Base-by-base conservation (phyloP, 2,113 vertebrate genomes). In the Excalfactoria chinensis region DNA sequence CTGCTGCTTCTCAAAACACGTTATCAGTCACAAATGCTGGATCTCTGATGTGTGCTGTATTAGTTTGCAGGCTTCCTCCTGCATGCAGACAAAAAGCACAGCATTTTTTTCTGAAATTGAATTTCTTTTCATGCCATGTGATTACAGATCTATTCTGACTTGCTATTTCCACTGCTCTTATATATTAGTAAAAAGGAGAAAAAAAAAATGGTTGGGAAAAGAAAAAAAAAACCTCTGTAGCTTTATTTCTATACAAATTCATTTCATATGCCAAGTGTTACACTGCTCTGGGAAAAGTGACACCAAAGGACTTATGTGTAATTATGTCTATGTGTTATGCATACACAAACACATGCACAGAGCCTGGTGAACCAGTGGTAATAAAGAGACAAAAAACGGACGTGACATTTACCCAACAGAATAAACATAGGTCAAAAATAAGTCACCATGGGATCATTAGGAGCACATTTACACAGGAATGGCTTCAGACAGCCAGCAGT, bases 241-340 rank as follows among this genome's bases (percentile, higher is more conserved):
- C 49, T 76, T 79, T 91, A 79, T 89, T 93, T 88, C 94, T 96
- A 81, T 58, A 86, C 81, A 88, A 78, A 84, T 40, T 56, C n/a
- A 66, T 96, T 96, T 97, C 16, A 74, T 88, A 96, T 93, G 70
- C 23, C 2, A 94, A 91, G 67, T 75, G 62, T 84, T 78, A 53
- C 69, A 41, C 73, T 85, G 74, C 26, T 84, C 66, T 84, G 81
- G 67, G 84, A 71, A 85, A 94, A 93, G 68, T 75, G 73, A 79
- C 70, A 86, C 72, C 6, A 0, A 91, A 95, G 78, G 88, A 94
- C 62, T 86, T 49, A 23, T 18, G 69, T 83, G 67, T 84, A 94
- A 92, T 95, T 86, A 83, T 88, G 71, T 58, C 71, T 93, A 7
- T 94, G 92, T 85, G 59, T 91, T 89, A 86, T 92, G 93, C 84